These are phyloP conservation scores for Forpus xanthops DNA, from an alignment of 2,797 vertebrate species.

Conservation along the genomic window DNA sequence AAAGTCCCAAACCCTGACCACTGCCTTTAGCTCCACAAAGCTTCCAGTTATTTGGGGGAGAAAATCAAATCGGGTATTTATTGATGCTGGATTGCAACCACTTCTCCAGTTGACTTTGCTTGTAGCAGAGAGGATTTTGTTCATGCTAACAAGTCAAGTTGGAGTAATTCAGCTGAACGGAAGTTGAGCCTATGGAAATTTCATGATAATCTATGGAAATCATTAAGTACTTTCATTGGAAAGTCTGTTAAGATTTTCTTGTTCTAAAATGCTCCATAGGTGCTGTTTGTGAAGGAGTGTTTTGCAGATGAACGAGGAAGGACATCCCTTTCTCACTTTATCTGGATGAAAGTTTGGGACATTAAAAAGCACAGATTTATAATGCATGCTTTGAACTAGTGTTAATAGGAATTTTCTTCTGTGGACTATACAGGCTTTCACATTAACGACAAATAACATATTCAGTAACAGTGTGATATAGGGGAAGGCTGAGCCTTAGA, in stretches of 20 bases:
- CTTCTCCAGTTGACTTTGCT: background rate
- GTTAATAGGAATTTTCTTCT: background rate
- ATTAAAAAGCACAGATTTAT: background rate
- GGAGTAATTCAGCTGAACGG: background rate
- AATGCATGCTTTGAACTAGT: background rate
- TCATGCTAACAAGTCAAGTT: background rate
- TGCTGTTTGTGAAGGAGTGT: background rate
- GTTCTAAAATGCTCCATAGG: background rate
- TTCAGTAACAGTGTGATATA: background rate
- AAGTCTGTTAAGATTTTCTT: background rate
- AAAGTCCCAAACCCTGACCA: background rate
- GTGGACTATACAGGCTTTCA: background rate
- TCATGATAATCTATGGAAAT: background rate
- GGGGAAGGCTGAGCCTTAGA: background rate
- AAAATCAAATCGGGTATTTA: background rate
- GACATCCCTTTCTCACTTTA: background rate
- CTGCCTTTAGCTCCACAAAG: background rate
- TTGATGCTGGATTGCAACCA: background rate
- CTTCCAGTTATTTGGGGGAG: background rate
- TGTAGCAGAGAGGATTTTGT: background rate
- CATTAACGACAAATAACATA: background rate
- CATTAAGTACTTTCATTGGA: background rate
- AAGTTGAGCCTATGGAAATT: background rate
- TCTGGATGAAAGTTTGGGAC: background rate
- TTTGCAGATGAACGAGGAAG: slow-evolving; percentile 12